These are phyloP conservation scores for Epirrhoe tristata DNA, from an alignment of 2,888 invertebrate genomes.

Conservation along the genomic window DNA sequence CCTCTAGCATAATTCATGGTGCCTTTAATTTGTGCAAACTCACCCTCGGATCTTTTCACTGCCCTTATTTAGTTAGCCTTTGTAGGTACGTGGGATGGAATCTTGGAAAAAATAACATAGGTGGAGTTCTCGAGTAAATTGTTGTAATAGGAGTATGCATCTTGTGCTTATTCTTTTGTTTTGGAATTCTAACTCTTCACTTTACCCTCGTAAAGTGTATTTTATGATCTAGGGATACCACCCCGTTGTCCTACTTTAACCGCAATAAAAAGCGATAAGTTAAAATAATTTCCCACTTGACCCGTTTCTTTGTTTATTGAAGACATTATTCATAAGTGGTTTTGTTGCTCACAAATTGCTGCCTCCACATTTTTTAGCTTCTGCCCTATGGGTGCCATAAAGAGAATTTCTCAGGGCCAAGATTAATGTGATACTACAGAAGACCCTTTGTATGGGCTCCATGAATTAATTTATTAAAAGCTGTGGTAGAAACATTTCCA, in stretches of 20 bases:
- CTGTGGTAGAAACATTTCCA: conserved; percentile 41
- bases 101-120: neutral
- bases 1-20: conserved; percentile 39
- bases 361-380: conserved; percentile 51
- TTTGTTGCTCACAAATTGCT: conserved; percentile 50
- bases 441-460: conserved; percentile 52
- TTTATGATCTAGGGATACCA: conserved; percentile 12
- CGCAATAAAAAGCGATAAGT: conserved; percentile 30
- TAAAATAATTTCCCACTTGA: conserved; percentile 43
- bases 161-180: neutral
- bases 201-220: neutral
- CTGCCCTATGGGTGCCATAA: conserved; percentile 55
- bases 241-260: conserved; percentile 13
- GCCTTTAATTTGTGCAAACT: conserved; percentile 27
- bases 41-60: conserved; percentile 1
- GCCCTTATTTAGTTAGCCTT: neutral
- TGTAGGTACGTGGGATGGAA: neutral
- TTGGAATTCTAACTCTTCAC: neutral
- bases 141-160: neutral
- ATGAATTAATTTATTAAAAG: conserved; percentile 57
- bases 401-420: conserved; percentile 56
- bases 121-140: neutral
- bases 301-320: conserved; percentile 44
- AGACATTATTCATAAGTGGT: conserved; percentile 45
- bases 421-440: conserved; percentile 59